Base-by-base conservation (phyloP, 2,797 vertebrate genomes). In the Betta splendens region DNA sequence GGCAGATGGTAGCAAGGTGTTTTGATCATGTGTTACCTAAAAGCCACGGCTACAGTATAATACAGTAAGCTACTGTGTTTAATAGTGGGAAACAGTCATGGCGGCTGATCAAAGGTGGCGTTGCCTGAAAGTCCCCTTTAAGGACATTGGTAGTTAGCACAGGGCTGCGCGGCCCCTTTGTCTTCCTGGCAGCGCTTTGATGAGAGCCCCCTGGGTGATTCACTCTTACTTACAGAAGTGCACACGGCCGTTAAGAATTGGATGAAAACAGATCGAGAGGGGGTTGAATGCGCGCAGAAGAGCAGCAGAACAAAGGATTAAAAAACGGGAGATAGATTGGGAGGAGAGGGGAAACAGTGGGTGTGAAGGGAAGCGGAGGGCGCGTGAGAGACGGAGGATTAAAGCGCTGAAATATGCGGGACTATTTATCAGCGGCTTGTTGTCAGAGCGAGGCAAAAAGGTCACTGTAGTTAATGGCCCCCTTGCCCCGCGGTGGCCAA, bases 131-230 rank as follows among this genome's bases (percentile, higher is more conserved):
- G 76, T 80, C 73, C 68, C 69, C 77, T 82, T 83, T 76, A 83
- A 89, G 86, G 83, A 82, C 87, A 85, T 66, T 85, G 80, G 84
- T 81, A 80, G 86, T 87, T 87, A 85, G 75, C 69, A 63, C 52
- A 64, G 77, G 64, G 76, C 75, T 80, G 63, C 69, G 79, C 54
- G 56, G 75, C 83, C 85, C 82, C 86, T 88, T 87, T 89, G 88
- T 89, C 87, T 92, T 89, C 58, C 80, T 89, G 89, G 87, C 85
- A 91, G 85, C 75, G 72, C 83, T 88, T 89, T 90, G 86, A 91
- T 91, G 87, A 86, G 81, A 85, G 79, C 77, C 90, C 85, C 84
- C 66, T 46, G 89, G 85, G 86, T 87, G 87, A 89, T 87, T 88
- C 81, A 86, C 85, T 88, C 81, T 85, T 87, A 89, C 89, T 89